Conservation (phyloP, 2,888 invertebrate species). For the Helleia helle region DNA sequence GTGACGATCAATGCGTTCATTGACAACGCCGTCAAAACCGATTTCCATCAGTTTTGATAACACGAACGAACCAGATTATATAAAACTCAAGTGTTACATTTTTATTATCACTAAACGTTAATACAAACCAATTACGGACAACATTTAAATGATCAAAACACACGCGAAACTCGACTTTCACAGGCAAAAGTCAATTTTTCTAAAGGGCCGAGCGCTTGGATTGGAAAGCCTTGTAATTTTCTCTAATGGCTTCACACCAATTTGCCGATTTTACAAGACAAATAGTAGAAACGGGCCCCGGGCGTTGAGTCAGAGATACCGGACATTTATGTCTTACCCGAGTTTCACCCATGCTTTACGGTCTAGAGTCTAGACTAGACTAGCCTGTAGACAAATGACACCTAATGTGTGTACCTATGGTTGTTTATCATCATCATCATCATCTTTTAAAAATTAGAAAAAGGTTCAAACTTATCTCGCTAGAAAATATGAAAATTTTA, state of each 20-base stretch:
- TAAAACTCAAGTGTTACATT: no score
- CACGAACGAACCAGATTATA: no score
- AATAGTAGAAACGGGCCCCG: slow-evolving; percentile 27
- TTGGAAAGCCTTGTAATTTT: slow-evolving; percentile 31
- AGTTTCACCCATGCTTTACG: not conserved
- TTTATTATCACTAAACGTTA: no score
- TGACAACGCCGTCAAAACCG: no score
- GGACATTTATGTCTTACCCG: not conserved
- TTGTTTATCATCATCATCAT: no score
- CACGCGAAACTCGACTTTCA: slow-evolving; percentile 32
- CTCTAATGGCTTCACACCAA: slow-evolving; percentile 42
- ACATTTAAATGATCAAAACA: slow-evolving; percentile 6
- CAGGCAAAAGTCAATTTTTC: slow-evolving; percentile 33
- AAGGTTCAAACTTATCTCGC: no score
- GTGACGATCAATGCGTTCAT: no score
- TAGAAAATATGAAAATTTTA: no score
- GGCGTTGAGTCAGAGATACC: slow-evolving; percentile 16
- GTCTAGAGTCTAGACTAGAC: not conserved
- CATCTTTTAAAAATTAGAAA: no score
- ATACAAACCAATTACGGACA: not conserved
- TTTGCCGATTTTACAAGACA: slow-evolving; percentile 42
- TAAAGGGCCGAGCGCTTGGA: slow-evolving; percentile 24
- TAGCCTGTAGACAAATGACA: no score
- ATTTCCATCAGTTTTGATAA: no score
- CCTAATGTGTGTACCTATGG: no score